Conservation (phyloP, 2,797 vertebrate species). For the Syndactyla subalaris region DNA sequence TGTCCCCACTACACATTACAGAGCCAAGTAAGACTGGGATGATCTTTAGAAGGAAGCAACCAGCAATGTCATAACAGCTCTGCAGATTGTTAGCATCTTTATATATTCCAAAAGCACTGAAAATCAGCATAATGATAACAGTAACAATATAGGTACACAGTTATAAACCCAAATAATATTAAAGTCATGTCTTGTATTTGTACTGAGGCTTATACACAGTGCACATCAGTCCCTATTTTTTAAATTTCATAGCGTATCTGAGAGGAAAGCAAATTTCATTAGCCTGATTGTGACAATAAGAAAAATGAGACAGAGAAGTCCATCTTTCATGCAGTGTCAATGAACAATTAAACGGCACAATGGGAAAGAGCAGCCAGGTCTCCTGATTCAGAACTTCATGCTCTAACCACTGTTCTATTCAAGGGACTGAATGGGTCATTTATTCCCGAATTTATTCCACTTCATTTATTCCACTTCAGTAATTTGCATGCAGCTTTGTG, state of each 20-base stretch:
- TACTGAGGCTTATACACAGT: background rate
- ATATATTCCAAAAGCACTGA: background rate
- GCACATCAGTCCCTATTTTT: background rate
- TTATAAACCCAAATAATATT: background rate
- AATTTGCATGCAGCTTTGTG: background rate
- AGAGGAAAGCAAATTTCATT: background rate
- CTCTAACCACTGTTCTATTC: background rate
- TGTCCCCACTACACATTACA: background rate
- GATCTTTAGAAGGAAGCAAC: background rate
- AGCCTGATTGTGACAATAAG: background rate
- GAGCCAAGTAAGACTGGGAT: background rate
- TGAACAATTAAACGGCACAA: background rate
- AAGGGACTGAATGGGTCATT: background rate
- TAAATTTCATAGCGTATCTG: background rate
- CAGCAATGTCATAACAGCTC: background rate
- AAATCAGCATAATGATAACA: background rate
- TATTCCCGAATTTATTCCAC: background rate
- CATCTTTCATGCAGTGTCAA: background rate
- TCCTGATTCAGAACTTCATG: background rate
- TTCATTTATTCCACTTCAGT: background rate
- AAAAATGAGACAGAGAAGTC: background rate
- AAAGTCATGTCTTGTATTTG: background rate
- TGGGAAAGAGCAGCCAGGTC: background rate
- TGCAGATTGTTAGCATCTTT: background rate
- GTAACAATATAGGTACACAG: background rate